A percentile compares a stretch with the other conserved stretches of the same genome.
Conservation (phyloP, 1,140 invertebrate genomes). For the Metopolophium dirhodum region DNA sequence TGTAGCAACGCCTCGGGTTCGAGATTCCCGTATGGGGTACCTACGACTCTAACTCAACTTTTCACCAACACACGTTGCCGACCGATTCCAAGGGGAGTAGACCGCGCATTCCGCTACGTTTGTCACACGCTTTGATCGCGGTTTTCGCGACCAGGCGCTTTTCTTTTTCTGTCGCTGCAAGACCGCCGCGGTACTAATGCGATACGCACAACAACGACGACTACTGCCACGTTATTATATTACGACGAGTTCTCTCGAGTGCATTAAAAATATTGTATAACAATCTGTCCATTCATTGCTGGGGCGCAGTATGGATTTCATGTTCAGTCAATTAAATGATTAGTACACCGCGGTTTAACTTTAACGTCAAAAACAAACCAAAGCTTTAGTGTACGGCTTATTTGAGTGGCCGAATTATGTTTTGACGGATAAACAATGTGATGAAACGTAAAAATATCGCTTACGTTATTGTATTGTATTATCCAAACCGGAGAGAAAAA, state of each 20-base stretch:
- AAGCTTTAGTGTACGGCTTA: constrained; percentile 9
- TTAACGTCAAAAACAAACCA: constrained; percentile 45
- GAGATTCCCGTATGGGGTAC: no score
- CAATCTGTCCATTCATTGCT: neutral
- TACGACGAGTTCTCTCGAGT: constrained; percentile 6
- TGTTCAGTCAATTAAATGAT: constrained; percentile 46
- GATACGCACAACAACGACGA: neutral
- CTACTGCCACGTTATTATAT: neutral
- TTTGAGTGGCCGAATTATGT: constrained; percentile 16
- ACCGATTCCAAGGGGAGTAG: neutral
- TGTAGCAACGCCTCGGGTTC: no score
- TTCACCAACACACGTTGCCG: neutral
- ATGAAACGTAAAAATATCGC: constrained; percentile 6
- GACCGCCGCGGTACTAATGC: neutral
- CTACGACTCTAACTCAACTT: neutral
- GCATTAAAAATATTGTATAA: constrained; percentile 12
- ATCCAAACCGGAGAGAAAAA: neutral
- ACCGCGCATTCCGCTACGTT: neutral
- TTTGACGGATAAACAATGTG: constrained; percentile 30
- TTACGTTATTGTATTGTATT: neutral
- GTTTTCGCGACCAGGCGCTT: neutral
- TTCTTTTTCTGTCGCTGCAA: neutral
- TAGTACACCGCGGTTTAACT: constrained; percentile 7
- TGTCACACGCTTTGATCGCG: neutral
- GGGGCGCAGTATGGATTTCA: neutral